Percentiles rank a stretch among this genome's conserved stretches.
Evolutionary conservation across 2,888 invertebrate genomes (phyloP).

Genomic region (Drosophila paramelanica): DNA sequence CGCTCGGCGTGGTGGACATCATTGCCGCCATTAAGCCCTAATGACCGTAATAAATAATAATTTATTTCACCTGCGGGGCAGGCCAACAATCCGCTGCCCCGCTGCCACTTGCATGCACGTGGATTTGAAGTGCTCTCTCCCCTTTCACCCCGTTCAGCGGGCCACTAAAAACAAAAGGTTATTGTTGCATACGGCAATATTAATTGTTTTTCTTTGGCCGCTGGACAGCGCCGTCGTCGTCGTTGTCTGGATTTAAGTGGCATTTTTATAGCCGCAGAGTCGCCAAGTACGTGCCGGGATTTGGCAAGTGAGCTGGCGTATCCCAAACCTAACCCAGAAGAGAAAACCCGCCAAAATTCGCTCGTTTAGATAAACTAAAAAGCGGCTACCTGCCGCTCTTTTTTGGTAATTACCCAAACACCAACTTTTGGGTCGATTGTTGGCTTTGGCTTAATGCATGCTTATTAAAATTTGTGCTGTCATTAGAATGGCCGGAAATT

Average conservation of each 20-base stretch:
- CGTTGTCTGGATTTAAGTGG: constrained; percentile 64
- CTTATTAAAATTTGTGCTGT: constrained; percentile 72
- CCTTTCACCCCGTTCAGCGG: neutral
- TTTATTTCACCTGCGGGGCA: constrained; percentile 79
- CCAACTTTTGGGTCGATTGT: constrained; percentile 41
- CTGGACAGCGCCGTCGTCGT: constrained; percentile 12
- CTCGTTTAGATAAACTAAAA: constrained; percentile 66
- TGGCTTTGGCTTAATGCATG: constrained; percentile 56
- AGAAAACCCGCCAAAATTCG: constrained; percentile 21
- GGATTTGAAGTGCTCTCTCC: constrained; percentile 42
- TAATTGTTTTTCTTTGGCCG: constrained; percentile 71
- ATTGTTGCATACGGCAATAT: constrained; percentile 75
- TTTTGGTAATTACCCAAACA: constrained; percentile 55
- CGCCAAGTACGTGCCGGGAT: constrained; percentile 58
- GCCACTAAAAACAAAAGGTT: constrained; percentile 74
- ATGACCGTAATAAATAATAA: constrained; percentile 81
- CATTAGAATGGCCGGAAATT: constrained; percentile 67
- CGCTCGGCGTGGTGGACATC: constrained; percentile 75
- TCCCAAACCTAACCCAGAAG: neutral
- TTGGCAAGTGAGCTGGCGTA: constrained; percentile 26
- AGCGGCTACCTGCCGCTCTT: constrained; percentile 38
- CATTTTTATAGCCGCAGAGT: constrained; percentile 65
- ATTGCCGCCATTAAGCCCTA: constrained; percentile 80
- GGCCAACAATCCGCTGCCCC: constrained; percentile 26
- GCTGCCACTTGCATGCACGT: constrained; percentile 40